phyloP scores from a whole-genome alignment of 2,113 vertebrate species.

The Morphnarchus princeps region DNA sequence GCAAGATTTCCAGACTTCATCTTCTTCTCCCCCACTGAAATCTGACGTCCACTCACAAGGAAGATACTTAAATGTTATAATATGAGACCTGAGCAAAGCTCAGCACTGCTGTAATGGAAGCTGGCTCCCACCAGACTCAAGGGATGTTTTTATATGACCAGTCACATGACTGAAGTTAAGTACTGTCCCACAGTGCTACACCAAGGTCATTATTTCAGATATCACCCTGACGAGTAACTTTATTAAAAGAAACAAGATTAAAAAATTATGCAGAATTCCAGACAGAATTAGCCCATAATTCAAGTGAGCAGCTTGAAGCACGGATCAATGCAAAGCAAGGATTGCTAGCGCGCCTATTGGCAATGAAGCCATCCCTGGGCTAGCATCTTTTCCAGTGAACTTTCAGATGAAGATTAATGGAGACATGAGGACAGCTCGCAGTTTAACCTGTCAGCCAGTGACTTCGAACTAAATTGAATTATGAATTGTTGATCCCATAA shows the following conservation, averaged over 20 bases:
- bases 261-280: neutral
- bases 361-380: neutral
- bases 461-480: neutral
- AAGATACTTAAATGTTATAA: neutral
- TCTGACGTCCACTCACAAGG: neutral
- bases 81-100: neutral
- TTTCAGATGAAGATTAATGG: neutral
- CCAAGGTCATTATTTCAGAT: neutral
- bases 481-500: neutral
- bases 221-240: neutral
- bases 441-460: neutral
- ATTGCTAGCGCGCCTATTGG: rapidly evolving
- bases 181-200: neutral
- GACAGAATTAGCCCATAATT: neutral
- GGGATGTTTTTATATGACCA: neutral
- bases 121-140: neutral
- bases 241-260: neutral
- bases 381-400: neutral
- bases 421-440: neutral
- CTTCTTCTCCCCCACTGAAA: neutral
- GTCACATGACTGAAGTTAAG: neutral
- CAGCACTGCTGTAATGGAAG: neutral
- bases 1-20: neutral
- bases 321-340: neutral
- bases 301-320: neutral